These are phyloP conservation scores for Drosophila nasuta DNA, from an alignment of 1,140 invertebrate species.

Conservation along the genomic window DNA sequence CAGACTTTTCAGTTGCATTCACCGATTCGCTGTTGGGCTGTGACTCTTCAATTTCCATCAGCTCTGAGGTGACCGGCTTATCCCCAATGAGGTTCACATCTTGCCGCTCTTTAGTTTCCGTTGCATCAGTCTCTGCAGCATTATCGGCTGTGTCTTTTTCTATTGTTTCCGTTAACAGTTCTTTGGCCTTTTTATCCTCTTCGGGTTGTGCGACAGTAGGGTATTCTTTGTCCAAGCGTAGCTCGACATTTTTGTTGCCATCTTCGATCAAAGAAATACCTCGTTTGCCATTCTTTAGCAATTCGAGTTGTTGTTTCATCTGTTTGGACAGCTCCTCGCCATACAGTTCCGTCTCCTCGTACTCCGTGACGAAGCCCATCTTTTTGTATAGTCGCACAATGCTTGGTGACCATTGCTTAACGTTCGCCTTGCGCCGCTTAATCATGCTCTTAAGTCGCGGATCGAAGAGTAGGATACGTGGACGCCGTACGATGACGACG, in stretches of 20 bases:
- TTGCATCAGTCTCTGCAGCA: too few relatives aligned
- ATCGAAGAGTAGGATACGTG: constrained; percentile 69
- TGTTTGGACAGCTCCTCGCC: constrained; percentile 73
- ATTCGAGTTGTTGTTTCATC: constrained; percentile 77
- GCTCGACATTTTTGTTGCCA: constrained; percentile 43
- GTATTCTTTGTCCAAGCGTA: background rate
- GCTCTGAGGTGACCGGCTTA: background rate
- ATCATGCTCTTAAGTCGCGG: constrained; percentile 66
- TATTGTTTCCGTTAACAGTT: background rate
- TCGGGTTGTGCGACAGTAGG: background rate
- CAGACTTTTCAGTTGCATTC: constrained; percentile 40
- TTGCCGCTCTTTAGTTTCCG: background rate
- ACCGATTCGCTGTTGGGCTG: background rate
- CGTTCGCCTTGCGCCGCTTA: constrained; percentile 60
- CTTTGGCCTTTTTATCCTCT: background rate
- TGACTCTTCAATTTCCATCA: background rate
- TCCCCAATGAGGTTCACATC: background rate
- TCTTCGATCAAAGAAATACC: constrained; percentile 66
- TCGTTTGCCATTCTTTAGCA: constrained; percentile 68
- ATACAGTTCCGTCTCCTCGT: constrained; percentile 70
- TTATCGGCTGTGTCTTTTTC: background rate
- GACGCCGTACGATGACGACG: constrained; percentile 48
- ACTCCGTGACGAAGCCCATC: constrained; percentile 58
- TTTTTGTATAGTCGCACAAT: constrained; percentile 53
- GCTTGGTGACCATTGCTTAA: constrained; percentile 66